Percentiles rank a stretch among this genome's conserved stretches.
phyloP scores from a whole-genome alignment of 2,888 invertebrate genomes.

The Drosophila ustulata region DNA sequence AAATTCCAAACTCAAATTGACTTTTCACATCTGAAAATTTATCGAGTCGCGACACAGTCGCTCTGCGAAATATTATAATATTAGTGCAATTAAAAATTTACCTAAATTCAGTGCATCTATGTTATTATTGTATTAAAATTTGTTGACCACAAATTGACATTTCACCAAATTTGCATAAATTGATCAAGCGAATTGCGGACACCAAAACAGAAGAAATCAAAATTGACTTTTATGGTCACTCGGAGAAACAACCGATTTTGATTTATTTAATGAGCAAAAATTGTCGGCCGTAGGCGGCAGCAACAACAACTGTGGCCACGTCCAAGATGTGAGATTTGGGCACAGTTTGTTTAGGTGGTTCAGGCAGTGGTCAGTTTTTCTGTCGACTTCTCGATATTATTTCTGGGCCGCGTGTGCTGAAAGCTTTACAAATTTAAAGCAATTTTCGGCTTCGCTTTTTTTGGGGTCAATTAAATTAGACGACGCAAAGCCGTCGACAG shows the following conservation, averaged over 20 bases:
- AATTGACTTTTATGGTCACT: conserved; percentile 64
- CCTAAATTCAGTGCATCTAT: not conserved
- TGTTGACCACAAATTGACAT: conserved; percentile 47
- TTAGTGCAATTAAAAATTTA: not conserved
- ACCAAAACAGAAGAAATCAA: conserved; percentile 26
- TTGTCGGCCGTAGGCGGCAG: conserved; percentile 64
- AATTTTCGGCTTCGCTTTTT: conserved; percentile 61
- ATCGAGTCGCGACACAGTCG: not conserved
- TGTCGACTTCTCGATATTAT: conserved; percentile 11
- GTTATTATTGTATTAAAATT: conserved; percentile 5
- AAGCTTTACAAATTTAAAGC: conserved; percentile 63
- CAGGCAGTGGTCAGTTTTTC: conserved; percentile 23
- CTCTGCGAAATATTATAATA: not conserved
- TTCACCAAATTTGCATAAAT: conserved; percentile 60
- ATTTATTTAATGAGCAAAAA: conserved; percentile 78
- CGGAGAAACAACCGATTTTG: conserved; percentile 53
- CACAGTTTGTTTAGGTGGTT: conserved; percentile 34
- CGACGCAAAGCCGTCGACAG: conserved; percentile 30
- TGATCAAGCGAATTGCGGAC: conserved; percentile 42
- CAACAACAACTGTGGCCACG: conserved; percentile 11
- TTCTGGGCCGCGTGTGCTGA: conserved; percentile 41
- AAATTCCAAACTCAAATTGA: conserved; percentile 32
- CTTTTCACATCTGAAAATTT: conserved; percentile 34
- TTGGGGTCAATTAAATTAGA: conserved; percentile 75
- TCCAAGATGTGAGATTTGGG: conserved; percentile 44